These are phyloP conservation scores for Drosophila ananassae DNA, from an alignment of 1,140 invertebrate species.

Conservation along the genomic window DNA sequence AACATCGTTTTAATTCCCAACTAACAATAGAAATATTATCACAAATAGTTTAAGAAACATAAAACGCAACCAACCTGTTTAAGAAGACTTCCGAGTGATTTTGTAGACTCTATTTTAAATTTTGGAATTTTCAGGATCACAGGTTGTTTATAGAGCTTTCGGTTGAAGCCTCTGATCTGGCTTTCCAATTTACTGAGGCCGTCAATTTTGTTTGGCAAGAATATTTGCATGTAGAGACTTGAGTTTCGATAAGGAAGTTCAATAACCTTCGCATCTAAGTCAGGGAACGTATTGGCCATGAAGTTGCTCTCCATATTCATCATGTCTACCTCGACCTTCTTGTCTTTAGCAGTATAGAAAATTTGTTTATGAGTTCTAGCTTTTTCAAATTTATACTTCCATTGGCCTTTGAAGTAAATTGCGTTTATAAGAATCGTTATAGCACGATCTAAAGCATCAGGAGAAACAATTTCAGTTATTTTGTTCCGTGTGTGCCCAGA, in stretches of 20 bases:
- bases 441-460: too few species aligned
- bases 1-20: conserved; percentile 87
- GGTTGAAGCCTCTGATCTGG: conserved; percentile 72
- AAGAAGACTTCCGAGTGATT: conserved; percentile 85
- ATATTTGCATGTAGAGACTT: conserved; percentile 85
- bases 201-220: conserved; percentile 85
- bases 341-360: conserved; percentile 46
- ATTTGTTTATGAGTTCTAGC: conserved; percentile 20
- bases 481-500: conserved; percentile 85
- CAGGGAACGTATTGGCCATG: conserved; percentile 32
- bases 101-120: conserved; percentile 86
- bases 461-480: conserved; percentile 85
- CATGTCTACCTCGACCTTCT: conserved; percentile 83
- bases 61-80: conserved; percentile 74
- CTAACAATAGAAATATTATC: conserved; percentile 60
- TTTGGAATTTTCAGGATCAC: conserved; percentile 86
- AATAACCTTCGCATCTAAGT: conserved; percentile 58
- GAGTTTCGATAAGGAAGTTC: conserved; percentile 80
- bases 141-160: conserved; percentile 57
- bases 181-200: conserved; percentile 84
- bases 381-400: conserved; percentile 46
- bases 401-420: conserved; percentile 86
- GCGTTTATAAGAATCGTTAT: conserved; percentile 87
- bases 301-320: conserved; percentile 84
- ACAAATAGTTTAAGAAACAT: too few species aligned